Evolutionary conservation across 1,140 invertebrate genomes (phyloP).

Genomic region (Hycleus cichorii): DNA sequence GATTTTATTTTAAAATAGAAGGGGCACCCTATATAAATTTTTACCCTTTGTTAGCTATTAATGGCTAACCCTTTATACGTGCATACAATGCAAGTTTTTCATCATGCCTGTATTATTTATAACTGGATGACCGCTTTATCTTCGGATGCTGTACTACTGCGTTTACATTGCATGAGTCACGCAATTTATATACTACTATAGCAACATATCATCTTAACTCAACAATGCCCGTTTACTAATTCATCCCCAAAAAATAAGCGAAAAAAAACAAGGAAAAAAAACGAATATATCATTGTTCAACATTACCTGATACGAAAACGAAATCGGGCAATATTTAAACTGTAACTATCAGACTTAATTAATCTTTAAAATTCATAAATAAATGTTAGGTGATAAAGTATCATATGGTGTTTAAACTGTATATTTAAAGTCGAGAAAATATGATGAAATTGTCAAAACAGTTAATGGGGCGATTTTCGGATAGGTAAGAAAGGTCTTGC

Average conservation of each 20-base stretch:
- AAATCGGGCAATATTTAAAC: background rate
- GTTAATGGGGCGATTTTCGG: slow-evolving; percentile 14
- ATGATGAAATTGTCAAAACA: slow-evolving; percentile 12
- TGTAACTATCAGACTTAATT: slow-evolving; percentile 2
- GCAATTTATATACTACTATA: slow-evolving; percentile 20
- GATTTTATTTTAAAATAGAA: slow-evolving; percentile 27
- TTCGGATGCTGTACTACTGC: slow-evolving; percentile 23
- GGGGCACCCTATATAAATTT: slow-evolving; percentile 21
- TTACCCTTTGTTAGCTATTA: slow-evolving; percentile 31
- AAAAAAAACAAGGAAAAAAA: slow-evolving; percentile 1
- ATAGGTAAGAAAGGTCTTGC: slow-evolving; percentile 19
- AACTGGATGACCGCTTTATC: slow-evolving; percentile 34
- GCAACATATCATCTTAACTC: slow-evolving; percentile 16
- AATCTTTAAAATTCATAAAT: background rate
- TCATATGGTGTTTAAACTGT: too few species aligned
- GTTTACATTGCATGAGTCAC: slow-evolving; percentile 27
- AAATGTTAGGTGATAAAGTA: too few species aligned
- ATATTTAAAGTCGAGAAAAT: background rate
- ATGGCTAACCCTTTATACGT: slow-evolving; percentile 33
- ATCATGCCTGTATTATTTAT: slow-evolving; percentile 35
- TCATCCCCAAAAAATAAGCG: slow-evolving; percentile 10
- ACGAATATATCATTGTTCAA: slow-evolving; percentile 3
- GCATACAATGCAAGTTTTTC: slow-evolving; percentile 34
- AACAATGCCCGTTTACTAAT: slow-evolving; percentile 16
- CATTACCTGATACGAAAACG: slow-evolving; percentile 3